These are phyloP conservation scores for Nesometra sesokonis DNA, from an alignment of 35 echinoderm and acorn worm genomes.

Conservation along the genomic window DNA sequence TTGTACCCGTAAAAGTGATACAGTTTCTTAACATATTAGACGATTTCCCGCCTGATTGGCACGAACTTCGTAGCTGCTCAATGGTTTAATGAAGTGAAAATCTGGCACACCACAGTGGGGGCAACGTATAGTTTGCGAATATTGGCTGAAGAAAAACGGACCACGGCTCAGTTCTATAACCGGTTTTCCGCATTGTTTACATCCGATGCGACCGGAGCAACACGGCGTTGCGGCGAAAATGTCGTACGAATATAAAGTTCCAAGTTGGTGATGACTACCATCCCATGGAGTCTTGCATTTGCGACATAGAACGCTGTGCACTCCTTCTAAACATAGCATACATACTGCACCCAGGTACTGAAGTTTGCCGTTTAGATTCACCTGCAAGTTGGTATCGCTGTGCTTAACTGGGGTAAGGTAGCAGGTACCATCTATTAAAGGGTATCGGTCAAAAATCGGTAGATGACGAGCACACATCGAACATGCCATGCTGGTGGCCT, in stretches of 20 bases:
- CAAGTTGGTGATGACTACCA: constrained; percentile 96
- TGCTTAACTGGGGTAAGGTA: constrained; percentile 79
- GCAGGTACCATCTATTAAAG: constrained; percentile 96
- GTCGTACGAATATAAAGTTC: constrained; percentile 95
- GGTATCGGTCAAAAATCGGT: constrained; percentile 93
- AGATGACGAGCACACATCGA: constrained; percentile 65
- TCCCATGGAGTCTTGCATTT: constrained; percentile 99
- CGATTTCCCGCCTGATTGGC: neutral
- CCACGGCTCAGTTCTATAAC: constrained; percentile 86
- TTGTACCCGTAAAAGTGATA: neutral
- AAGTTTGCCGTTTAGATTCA: constrained; percentile 46
- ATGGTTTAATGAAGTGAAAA: constrained; percentile 92
- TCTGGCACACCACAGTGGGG: constrained; percentile 94
- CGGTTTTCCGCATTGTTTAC: constrained; percentile 89
- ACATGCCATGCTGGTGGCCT: constrained; percentile 46
- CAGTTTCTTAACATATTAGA: neutral
- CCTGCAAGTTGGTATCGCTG: constrained; percentile 56
- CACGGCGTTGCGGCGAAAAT: constrained; percentile 95
- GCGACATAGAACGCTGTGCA: constrained; percentile 79
- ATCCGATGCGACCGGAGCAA: constrained; percentile 72
- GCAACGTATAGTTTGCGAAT: constrained; percentile 89
- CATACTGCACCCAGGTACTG: constrained; percentile 93
- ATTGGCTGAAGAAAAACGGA: constrained; percentile 94
- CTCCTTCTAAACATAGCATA: constrained; percentile 93
- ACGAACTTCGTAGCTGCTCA: constrained; percentile 87